phyloP scores from a whole-genome alignment of 2,797 vertebrate genomes.

The Pelobates cultripes region DNA sequence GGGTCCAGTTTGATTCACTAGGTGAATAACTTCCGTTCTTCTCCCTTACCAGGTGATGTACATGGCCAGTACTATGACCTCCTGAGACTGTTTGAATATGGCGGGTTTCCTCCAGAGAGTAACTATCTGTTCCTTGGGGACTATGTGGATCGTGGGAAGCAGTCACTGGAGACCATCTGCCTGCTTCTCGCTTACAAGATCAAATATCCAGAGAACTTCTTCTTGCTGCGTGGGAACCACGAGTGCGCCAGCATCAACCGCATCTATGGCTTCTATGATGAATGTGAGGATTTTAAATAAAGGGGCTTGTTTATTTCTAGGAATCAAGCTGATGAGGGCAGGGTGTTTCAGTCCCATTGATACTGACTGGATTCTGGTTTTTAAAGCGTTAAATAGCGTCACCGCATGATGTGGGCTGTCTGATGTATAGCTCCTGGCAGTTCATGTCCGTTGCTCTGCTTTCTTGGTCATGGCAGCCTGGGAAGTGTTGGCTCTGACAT shows the following conservation, averaged over 20 bases:
- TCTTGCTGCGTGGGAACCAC: constrained; percentile 93
- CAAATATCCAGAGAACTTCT: constrained; percentile 98
- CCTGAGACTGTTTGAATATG: constrained; percentile 91
- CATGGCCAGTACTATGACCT: constrained; percentile 97
- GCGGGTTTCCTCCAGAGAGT: constrained; percentile 93
- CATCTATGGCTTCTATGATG: constrained; percentile 96
- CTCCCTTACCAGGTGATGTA: constrained; percentile 82
- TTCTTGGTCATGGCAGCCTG: too few relatives aligned
- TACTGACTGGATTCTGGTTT: neutral
- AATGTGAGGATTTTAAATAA: constrained; percentile 75
- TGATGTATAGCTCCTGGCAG: too few relatives aligned
- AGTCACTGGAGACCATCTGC: constrained; percentile 96
- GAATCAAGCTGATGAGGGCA: neutral
- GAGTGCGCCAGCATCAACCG: constrained; percentile 98
- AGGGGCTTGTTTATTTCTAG: neutral
- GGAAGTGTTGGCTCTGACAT: too few relatives aligned
- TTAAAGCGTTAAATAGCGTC: too few relatives aligned
- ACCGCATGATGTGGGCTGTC: too few relatives aligned
- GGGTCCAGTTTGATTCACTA: too few relatives aligned
- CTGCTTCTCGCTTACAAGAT: constrained; percentile 96
- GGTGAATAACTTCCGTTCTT: too few relatives aligned
- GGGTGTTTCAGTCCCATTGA: neutral
- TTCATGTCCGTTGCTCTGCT: too few relatives aligned
- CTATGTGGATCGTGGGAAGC: constrained; percentile 95
- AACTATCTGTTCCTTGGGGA: constrained; percentile 96